Percentiles rank a stretch among this genome's conserved stretches.
Conservation (phyloP, 2,888 invertebrate genomes). For the Automeris io region DNA sequence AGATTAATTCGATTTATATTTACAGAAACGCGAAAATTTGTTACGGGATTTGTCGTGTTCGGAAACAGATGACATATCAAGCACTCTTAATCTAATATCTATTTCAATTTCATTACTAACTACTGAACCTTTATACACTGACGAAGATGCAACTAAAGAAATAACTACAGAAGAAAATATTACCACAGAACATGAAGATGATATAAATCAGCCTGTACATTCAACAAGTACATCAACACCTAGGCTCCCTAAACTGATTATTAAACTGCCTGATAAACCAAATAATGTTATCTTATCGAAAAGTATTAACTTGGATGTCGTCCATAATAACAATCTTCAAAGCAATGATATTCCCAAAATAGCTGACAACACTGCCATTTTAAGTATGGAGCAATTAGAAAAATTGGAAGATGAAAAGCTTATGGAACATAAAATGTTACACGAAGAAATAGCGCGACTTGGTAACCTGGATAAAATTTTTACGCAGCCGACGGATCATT, state of each 20-base stretch:
- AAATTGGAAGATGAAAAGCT: slow-evolving; percentile 57
- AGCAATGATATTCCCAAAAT: slow-evolving; percentile 56
- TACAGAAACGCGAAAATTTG: slow-evolving; percentile 79
- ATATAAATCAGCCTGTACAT: slow-evolving; percentile 32
- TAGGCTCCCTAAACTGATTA: slow-evolving; percentile 13
- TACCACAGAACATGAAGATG: slow-evolving; percentile 43
- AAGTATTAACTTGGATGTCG: slow-evolving; percentile 32
- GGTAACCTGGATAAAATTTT: slow-evolving; percentile 68
- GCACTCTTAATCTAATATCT: slow-evolving; percentile 27
- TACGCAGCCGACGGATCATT: slow-evolving; percentile 69
- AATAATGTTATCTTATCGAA: slow-evolving; percentile 33
- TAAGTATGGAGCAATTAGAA: slow-evolving; percentile 43
- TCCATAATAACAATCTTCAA: slow-evolving; percentile 46
- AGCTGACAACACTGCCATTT: slow-evolving; percentile 32
- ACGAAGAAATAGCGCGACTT: slow-evolving; percentile 59
- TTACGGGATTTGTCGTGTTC: slow-evolving; percentile 77
- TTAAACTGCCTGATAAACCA: slow-evolving; percentile 20
- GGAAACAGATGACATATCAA: slow-evolving; percentile 63
- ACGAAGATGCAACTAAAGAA: slow-evolving; percentile 44
- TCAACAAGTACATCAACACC: slow-evolving; percentile 26
- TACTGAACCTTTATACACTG: slow-evolving; percentile 35
- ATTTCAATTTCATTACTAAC: slow-evolving; percentile 32
- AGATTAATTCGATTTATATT: slow-evolving; percentile 15
- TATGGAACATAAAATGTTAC: slow-evolving; percentile 60
- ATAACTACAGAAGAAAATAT: slow-evolving; percentile 38